phyloP scores from a whole-genome alignment of 2,797 vertebrate genomes.

The Smutsia gigantea region DNA sequence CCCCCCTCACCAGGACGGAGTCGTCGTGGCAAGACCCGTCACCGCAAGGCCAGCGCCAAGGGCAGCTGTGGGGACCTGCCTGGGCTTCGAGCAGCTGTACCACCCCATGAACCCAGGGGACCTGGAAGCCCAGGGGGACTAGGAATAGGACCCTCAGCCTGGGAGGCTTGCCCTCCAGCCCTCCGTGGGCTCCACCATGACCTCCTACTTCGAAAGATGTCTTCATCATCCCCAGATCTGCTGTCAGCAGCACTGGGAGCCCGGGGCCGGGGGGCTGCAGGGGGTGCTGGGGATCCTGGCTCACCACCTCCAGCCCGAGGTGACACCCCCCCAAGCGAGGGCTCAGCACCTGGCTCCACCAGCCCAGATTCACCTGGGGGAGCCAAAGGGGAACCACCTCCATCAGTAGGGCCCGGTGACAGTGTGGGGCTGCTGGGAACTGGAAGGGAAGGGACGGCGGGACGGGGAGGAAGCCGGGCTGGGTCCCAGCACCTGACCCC shows the following conservation, averaged over 20 bases:
- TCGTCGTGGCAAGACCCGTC: slow-evolving; percentile 94
- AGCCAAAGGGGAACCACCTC: slow-evolving; percentile 85
- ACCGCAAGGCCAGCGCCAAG: slow-evolving; percentile 93
- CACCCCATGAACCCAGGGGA: slow-evolving; percentile 76
- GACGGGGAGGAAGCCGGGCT: slow-evolving; percentile 88
- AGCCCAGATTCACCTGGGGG: slow-evolving; percentile 93
- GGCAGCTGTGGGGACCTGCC: slow-evolving; percentile 92
- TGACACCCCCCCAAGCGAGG: slow-evolving; percentile 92
- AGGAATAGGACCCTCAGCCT: slow-evolving; percentile 81
- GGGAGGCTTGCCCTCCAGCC: slow-evolving; percentile 86
- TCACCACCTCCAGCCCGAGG: slow-evolving; percentile 89
- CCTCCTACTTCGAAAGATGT: slow-evolving; percentile 93
- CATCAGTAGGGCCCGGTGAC: slow-evolving; percentile 77
- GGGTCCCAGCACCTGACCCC: slow-evolving; percentile 92
- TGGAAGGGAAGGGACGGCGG: slow-evolving; percentile 88
- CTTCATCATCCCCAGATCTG: slow-evolving; percentile 95
- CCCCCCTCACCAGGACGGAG: slow-evolving; percentile 95
- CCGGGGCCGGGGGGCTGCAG: slow-evolving; percentile 87
- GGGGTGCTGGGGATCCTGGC: slow-evolving; percentile 85
- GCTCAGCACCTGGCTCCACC: slow-evolving; percentile 92
- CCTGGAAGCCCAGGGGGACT: slow-evolving; percentile 68
- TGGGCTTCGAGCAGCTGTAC: slow-evolving; percentile 76
- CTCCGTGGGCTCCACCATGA: slow-evolving; percentile 92
- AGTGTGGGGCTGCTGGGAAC: slow-evolving; percentile 83
- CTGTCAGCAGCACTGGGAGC: slow-evolving; percentile 93